Base-by-base conservation (phyloP, 2,888 invertebrate species). In the Punctoribates punctum region DNA sequence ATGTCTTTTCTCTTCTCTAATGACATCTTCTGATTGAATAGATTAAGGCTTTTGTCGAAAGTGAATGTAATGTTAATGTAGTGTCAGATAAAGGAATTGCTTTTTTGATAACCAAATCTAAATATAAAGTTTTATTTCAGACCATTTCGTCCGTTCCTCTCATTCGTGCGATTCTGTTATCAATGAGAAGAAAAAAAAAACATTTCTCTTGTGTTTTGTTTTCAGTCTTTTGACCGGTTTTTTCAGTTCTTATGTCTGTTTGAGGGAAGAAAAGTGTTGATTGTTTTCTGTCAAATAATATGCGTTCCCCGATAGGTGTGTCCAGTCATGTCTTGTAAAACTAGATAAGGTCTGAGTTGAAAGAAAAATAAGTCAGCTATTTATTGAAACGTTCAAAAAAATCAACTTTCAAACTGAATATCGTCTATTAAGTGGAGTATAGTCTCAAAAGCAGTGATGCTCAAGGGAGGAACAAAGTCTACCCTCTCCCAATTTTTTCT, bases 191-290 rank as follows among this genome's bases (percentile, higher is more conserved):
- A 20, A 11, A 34, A 34, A 6, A 34, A 34, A 8, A 13, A 1
- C 13, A 9, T 42, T 42, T 42, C 8, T 42, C 42, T 42, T 42
- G 11, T 9, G 13, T 17, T 65, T 34, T 29, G 15, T 65, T 29
- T n/a, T n/a, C n/a, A n/a, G n/a, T n/a, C n/a, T n/a, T n/a, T 65
- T 65, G 29, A 65, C 65, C 65, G 34, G 15, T 65, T 65, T 65
- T 20, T 2, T 57, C 1, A 8, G 51, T n/a, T n/a, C n/a, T n/a
- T n/a, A n/a, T 3, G 57, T 23, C 9, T 4, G 1, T 57, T 57
- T 25, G 13, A 54, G 25, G 20, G 42, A 42, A 42, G 42, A 57
- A 65, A 65, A 65, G 65, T 65, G 65, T 65, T 65, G 65, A 65
- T 65, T 38, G 65, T 65, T 65, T 65, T 65, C 65, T 34, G 65